These are phyloP conservation scores for Trichogramma pretiosum DNA, from an alignment of 1,140 invertebrate species.

Conservation along the genomic window DNA sequence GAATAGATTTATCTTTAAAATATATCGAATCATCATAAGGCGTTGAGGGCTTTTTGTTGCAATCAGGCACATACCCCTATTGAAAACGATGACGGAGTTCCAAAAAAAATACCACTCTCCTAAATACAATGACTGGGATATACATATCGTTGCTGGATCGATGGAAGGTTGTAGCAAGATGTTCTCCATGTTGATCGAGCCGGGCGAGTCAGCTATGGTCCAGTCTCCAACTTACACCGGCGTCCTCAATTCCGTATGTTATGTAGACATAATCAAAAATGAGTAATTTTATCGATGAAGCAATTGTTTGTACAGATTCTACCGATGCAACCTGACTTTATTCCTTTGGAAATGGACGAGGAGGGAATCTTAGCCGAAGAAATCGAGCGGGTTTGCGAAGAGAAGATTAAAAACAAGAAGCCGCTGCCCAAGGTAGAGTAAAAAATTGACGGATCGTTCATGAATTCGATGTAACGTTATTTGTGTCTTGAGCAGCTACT, in stretches of 20 bases:
- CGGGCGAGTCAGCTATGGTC: conserved; percentile 57
- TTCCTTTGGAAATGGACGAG: conserved; percentile 34
- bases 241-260: conserved; percentile 33
- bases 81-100: conserved; percentile 53
- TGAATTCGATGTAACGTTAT: neutral
- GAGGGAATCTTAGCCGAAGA: conserved; percentile 35
- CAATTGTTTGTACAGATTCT: too few species aligned
- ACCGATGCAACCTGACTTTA: conserved; percentile 28
- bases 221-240: conserved; percentile 60
- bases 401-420: conserved; percentile 18
- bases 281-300: too few species aligned
- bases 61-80: conserved; percentile 50
- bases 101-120: conserved; percentile 56
- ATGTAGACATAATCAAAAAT: too few species aligned
- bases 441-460: too few species aligned
- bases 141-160: conserved; percentile 59
- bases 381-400: conserved; percentile 29
- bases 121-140: conserved; percentile 47
- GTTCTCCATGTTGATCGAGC: conserved; percentile 56
- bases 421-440: conserved; percentile 38
- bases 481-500: conserved; percentile 38
- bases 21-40: too few species aligned
- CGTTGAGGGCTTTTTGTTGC: too few species aligned
- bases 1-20: too few species aligned
- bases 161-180: conserved; percentile 66